Evolutionary conservation across 2,113 vertebrate species (phyloP).

Genomic region (Malurus melanocephalus): DNA sequence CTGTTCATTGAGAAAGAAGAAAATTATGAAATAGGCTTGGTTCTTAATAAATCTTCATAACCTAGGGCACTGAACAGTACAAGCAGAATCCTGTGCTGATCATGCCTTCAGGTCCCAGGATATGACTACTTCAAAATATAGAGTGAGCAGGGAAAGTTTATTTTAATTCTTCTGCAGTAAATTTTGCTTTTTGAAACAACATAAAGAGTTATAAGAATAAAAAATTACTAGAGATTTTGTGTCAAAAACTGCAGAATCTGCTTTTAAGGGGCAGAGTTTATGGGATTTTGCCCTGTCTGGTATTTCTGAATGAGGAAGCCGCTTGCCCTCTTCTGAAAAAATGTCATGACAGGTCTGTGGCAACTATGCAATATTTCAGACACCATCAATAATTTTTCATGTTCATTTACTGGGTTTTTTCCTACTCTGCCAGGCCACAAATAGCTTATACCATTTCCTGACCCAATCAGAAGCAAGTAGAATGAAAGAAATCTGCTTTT

Average conservation of each 20-base stretch:
- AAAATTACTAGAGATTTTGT: not conserved
- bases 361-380: not conserved
- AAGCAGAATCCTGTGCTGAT: not conserved
- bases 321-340: not conserved
- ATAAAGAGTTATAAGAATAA: not conserved
- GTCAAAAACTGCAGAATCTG: not conserved
- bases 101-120: not conserved
- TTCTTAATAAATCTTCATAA: constrained; percentile 4
- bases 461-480: not conserved
- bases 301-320: not conserved
- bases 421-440: not conserved
- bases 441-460: not conserved
- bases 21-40: not conserved
- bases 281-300: not conserved
- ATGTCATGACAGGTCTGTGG: not conserved
- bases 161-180: not conserved
- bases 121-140: not conserved
- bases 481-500: not conserved
- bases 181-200: not conserved
- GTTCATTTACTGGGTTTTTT: not conserved
- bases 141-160: not conserved
- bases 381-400: not conserved
- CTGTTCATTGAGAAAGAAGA: not conserved
- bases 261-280: not conserved
- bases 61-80: not conserved